These are phyloP conservation scores for Macrophya annulata DNA, from an alignment of 2,888 invertebrate species.

Conservation along the genomic window DNA sequence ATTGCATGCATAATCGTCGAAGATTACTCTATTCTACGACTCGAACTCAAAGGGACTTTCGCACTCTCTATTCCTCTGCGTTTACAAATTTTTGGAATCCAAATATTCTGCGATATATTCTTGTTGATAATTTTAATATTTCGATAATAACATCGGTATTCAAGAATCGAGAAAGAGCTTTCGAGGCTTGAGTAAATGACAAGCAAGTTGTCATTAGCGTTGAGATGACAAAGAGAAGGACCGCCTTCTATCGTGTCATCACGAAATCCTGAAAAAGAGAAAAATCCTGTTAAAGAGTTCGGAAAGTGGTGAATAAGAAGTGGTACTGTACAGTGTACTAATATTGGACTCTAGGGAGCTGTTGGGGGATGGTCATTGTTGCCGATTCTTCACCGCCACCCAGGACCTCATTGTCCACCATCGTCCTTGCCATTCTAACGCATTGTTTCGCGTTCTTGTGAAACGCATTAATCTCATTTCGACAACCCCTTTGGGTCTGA, in stretches of 20 bases:
- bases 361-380: conserved; percentile 31
- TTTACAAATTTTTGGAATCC: not conserved
- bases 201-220: conserved; percentile 32
- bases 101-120: not conserved
- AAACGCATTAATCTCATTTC: conserved; percentile 69
- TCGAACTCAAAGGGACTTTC: not conserved
- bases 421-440: conserved; percentile 31
- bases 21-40: conserved; percentile 21
- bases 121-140: not conserved
- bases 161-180: not conserved
- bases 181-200: not conserved
- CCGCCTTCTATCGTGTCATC: conserved; percentile 11
- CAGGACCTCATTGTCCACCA: not conserved
- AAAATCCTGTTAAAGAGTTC: not conserved
- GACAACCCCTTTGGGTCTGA: conserved; percentile 57
- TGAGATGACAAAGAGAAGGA: conserved; percentile 11
- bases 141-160: not conserved
- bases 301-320: not conserved
- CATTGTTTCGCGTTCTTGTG: conserved; percentile 66
- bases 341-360: conserved; percentile 50
- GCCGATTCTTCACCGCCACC: conserved; percentile 28
- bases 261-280: not conserved
- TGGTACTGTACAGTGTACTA: not conserved
- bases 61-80: not conserved
- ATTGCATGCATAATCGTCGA: conserved; percentile 53